phyloP scores from a whole-genome alignment of 2,113 vertebrate species.

The Paraplagusia blochii region DNA sequence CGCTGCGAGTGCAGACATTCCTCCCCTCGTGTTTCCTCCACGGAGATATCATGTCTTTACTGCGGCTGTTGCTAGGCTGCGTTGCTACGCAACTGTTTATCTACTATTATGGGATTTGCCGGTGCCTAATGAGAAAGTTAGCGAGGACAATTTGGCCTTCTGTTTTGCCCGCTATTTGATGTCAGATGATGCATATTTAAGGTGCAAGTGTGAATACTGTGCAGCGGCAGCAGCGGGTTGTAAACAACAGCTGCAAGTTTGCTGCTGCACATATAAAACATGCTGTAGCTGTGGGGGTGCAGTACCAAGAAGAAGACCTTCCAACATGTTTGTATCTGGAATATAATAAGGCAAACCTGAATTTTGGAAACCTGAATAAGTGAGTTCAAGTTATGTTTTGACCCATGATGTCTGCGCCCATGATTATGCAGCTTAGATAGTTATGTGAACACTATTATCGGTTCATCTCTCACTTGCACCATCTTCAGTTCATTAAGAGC shows the following conservation, averaged over 20 bases:
- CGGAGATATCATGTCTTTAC: conserved; percentile 51
- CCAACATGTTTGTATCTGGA: neutral
- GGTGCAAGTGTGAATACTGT: conserved; percentile 17
- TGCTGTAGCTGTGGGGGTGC: neutral
- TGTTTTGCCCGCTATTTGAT: conserved; percentile 30
- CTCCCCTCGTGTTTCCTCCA: conserved; percentile 35
- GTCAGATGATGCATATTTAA: conserved; percentile 39
- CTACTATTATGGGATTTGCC: conserved; percentile 66
- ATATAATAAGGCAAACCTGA: too few species aligned
- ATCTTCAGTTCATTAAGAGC: too few species aligned
- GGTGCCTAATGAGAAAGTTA: conserved; percentile 41
- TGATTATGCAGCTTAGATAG: too few species aligned
- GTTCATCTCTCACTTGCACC: too few species aligned
- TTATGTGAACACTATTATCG: too few species aligned
- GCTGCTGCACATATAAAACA: conserved; percentile 16
- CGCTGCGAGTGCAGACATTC: conserved; percentile 52
- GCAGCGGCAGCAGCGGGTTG: conserved; percentile 5
- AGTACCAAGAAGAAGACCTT: conserved; percentile 1
- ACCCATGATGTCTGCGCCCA: too few species aligned
- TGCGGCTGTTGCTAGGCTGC: conserved; percentile 51
- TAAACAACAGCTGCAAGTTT: conserved; percentile 36
- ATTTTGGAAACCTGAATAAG: too few species aligned
- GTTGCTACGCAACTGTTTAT: conserved; percentile 60
- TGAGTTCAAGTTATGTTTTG: too few species aligned
- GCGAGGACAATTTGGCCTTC: conserved; percentile 45